Evolutionary conservation across 2,888 invertebrate genomes (phyloP).

Genomic region (Drosophila tanythrix): DNA sequence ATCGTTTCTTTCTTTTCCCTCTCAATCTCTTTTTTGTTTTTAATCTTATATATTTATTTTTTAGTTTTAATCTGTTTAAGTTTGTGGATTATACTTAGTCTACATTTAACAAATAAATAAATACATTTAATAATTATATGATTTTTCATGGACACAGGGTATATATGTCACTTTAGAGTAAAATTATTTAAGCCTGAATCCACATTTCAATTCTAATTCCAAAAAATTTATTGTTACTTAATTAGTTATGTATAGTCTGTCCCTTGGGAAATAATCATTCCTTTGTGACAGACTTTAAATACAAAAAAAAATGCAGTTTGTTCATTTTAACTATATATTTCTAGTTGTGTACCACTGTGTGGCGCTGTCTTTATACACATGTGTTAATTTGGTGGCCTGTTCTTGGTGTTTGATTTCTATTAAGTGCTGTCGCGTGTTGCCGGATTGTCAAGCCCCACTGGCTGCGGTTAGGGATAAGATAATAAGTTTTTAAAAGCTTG

Average conservation of each 20-base stretch:
- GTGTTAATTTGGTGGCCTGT: conserved; percentile 48
- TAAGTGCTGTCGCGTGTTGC: conserved; percentile 65
- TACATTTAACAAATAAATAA: neutral
- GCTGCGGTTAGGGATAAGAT: conserved; percentile 65
- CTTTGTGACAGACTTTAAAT: neutral
- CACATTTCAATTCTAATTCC: no score
- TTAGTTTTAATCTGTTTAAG: neutral
- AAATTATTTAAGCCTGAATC: no score
- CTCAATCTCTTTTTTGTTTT: neutral
- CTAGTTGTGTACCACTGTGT: conserved; percentile 23
- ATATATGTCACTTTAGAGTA: no score
- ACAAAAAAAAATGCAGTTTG: neutral
- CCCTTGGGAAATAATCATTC: neutral
- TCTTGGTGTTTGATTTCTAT: conserved; percentile 58
- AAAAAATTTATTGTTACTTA: no score
- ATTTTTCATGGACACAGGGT: neutral
- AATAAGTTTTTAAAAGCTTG: conserved; percentile 66
- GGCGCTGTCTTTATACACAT: conserved; percentile 50
- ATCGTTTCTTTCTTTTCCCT: neutral
- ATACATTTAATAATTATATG: neutral
- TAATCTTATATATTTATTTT: neutral
- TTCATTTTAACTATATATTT: neutral
- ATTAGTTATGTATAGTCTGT: neutral
- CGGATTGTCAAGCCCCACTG: conserved; percentile 33
- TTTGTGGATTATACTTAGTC: neutral